A percentile compares a stretch with the other conserved stretches of the same genome.
phyloP scores from a whole-genome alignment of 2,797 vertebrate species.

The Cirrhinus molitorella region DNA sequence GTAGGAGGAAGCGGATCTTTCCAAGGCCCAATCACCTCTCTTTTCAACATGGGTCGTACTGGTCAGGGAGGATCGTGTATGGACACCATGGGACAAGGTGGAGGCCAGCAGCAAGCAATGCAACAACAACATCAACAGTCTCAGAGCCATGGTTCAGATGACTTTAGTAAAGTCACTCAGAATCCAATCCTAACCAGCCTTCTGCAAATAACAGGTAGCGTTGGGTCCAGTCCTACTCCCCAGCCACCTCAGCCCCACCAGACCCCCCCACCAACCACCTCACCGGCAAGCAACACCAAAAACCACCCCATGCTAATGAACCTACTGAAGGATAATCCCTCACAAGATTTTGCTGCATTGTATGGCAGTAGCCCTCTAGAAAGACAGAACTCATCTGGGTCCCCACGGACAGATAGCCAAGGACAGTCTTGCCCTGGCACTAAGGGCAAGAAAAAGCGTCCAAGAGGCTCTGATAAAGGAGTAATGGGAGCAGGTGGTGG shows the following conservation, averaged over 20 bases:
- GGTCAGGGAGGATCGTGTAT: slow-evolving; percentile 78
- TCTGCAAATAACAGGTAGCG: slow-evolving; percentile 95
- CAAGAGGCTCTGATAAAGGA: slow-evolving; percentile 76
- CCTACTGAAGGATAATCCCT: slow-evolving; percentile 96
- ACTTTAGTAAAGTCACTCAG: slow-evolving; percentile 98
- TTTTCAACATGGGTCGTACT: slow-evolving; percentile 90
- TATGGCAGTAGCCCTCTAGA: slow-evolving; percentile 94
- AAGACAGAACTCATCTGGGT: slow-evolving; percentile 95
- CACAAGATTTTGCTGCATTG: slow-evolving; percentile 93
- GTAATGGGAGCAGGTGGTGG: slow-evolving; percentile 67
- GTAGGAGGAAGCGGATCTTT: slow-evolving; percentile 77
- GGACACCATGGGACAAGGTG: slow-evolving; percentile 74
- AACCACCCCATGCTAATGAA: slow-evolving; percentile 99
- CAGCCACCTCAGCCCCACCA: slow-evolving; percentile 90
- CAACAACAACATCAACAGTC: slow-evolving; percentile 71
- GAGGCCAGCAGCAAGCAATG: slow-evolving; percentile 72
- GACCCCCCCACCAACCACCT: slow-evolving; percentile 95
- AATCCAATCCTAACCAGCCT: slow-evolving; percentile 98
- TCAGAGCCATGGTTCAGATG: slow-evolving; percentile 83
- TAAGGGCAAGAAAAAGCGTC: slow-evolving; percentile 95
- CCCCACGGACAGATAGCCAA: slow-evolving; percentile 85
- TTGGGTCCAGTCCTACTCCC: slow-evolving; percentile 94
- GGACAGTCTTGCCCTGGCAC: slow-evolving; percentile 80
- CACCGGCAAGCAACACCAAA: slow-evolving; percentile 98
- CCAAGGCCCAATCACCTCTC: slow-evolving; percentile 86